Base-by-base conservation (phyloP, 2,888 invertebrate genomes). In the Perdita meconis region DNA sequence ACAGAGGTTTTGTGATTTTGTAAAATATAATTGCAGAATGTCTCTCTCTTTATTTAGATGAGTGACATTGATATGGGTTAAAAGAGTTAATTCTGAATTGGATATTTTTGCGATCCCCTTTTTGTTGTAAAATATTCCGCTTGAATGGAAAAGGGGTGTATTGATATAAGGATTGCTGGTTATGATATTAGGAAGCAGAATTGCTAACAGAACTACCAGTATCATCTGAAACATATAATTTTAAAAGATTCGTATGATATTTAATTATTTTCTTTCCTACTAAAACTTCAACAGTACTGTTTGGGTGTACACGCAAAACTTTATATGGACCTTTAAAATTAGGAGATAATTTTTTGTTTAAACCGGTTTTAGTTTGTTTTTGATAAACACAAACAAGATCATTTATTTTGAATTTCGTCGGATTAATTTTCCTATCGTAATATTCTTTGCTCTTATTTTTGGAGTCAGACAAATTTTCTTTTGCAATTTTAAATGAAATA, bases 221-320 rank as follows among this genome's bases (percentile, higher is more conserved):
- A 13, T 63, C 69, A 70, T 70, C 56, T 70, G 69, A 24, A 70
- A 70, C 0, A 60, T 44, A 59, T 2, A 10, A 51, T 65, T 71
- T 71, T 12, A 59, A 10, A 0, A 71, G n/a, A 12, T 65, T 71
- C 42, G 59, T 44, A n/a, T 65, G 65, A 53, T 65, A 71, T 36
- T 12, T 57, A 5, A 8, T 5, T n/a, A 1, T 65, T 2, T 10
- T 24, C 10, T 12, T 53, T n/a, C 38, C 71, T 34, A 71, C 19
- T 53, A 44, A 64, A n/a, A 53, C 34, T 60, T 71, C 44, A 13
- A 59, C 59, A 0, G 44, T 65, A 1, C 59, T 42, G 24, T 71
- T 65, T 0, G 19, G 36, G 13, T 13, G 36, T 1, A 53, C 1
- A 2, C 10, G 55, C 2, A n/a, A n/a, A n/a, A 65, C 53, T 53